phyloP scores from a whole-genome alignment of 2,888 invertebrate species.

The Drepana falcataria region DNA sequence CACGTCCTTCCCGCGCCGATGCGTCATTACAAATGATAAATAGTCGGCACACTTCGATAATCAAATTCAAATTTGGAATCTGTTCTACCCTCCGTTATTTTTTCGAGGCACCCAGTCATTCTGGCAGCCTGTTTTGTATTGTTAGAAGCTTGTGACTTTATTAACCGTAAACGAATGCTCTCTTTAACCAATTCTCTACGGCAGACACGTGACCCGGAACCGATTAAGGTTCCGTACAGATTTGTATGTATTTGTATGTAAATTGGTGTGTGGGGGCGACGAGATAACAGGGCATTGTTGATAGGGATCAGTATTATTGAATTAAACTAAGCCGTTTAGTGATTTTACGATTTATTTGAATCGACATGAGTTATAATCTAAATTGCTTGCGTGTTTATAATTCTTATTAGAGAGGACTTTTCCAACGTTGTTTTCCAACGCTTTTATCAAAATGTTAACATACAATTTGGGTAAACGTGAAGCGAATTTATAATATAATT shows the following conservation, averaged over 20 bases:
- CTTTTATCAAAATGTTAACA: too few relatives aligned
- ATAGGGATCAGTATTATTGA: constrained; percentile 70
- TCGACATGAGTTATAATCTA: constrained; percentile 6
- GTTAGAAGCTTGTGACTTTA: constrained; percentile 76
- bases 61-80: constrained; percentile 79
- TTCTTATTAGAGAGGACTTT: too few relatives aligned
- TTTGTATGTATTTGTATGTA: constrained; percentile 74
- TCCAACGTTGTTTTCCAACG: too few relatives aligned
- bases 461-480: too few relatives aligned
- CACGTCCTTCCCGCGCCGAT: constrained; percentile 54
- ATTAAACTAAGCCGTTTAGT: constrained; percentile 64
- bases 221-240: constrained; percentile 66
- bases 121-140: constrained; percentile 64
- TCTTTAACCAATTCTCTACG: constrained; percentile 79
- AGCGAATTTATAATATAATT: too few relatives aligned
- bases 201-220: constrained; percentile 80
- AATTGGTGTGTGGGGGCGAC: constrained; percentile 62
- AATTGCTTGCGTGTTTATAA: background rate
- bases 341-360: constrained; percentile 22
- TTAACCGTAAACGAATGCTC: constrained; percentile 74
- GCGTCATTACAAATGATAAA: constrained; percentile 77
- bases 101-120: constrained; percentile 46
- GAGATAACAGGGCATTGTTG: constrained; percentile 67
- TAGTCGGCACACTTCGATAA: constrained; percentile 77
- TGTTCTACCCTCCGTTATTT: constrained; percentile 67